A percentile compares a stretch with the other conserved stretches of the same genome.
These are phyloP conservation scores for Meleagris gallopavo DNA, from an alignment of 2,113 vertebrate genomes.

Conservation along the genomic window DNA sequence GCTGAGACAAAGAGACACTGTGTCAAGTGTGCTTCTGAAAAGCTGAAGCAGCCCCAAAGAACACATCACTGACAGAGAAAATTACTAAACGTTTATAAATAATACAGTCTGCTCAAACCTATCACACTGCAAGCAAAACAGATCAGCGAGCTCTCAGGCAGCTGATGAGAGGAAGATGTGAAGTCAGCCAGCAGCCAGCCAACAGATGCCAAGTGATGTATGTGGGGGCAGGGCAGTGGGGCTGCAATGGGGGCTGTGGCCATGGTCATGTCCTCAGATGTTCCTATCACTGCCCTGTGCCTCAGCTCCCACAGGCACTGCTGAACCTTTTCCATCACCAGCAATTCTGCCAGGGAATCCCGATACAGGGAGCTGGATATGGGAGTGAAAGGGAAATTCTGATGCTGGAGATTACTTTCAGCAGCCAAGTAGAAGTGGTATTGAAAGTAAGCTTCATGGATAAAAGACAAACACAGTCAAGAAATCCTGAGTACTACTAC, in stretches of 20 bases:
- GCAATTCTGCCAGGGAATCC: background rate
- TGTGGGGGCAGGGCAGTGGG: background rate
- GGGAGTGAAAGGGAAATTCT: background rate
- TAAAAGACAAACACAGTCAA: conserved; percentile 37
- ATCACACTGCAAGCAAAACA: conserved; percentile 67
- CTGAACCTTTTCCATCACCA: background rate
- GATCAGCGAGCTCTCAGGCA: conserved; percentile 53
- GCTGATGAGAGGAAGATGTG: conserved; percentile 19
- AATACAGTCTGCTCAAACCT: conserved; percentile 57
- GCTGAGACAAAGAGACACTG: background rate
- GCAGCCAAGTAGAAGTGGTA: conserved; percentile 27
- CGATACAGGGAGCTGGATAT: background rate
- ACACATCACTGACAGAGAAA: conserved; percentile 59
- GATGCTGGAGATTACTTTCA: conserved; percentile 30
- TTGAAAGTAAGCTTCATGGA: conserved; percentile 16
- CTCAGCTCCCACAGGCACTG: background rate
- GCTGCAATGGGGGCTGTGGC: conserved; percentile 16
- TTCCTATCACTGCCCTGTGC: background rate
- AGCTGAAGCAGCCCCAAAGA: conserved; percentile 32
- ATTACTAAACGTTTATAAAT: conserved; percentile 68
- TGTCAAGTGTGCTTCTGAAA: conserved; percentile 2
- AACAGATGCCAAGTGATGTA: conserved; percentile 46
- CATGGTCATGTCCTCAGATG: background rate
- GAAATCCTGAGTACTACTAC: conserved; percentile 47
- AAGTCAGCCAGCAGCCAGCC: conserved; percentile 54